Evolutionary conservation across 2,113 vertebrate genomes (phyloP), one percentile per base, ranked within the genome.

Genomic region (Onychostoma macrolepis): DNA sequence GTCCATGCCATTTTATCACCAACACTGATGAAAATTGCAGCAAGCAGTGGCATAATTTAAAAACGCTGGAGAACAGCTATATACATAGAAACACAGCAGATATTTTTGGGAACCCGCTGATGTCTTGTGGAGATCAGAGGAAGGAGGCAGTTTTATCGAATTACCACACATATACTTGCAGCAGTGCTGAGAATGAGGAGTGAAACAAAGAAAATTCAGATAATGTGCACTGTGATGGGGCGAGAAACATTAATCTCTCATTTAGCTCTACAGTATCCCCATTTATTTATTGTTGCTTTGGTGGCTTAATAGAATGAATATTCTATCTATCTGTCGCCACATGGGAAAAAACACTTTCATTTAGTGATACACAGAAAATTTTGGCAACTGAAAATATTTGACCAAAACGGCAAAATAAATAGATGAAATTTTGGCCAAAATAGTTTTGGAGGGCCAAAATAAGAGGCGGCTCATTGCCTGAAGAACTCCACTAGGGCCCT

Each of bases 1-100:
- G 79, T 28, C 36, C 24, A 26, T 69, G 48, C 30, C 58, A 88
- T 86, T 38, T 86, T 65, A 88, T 85, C 36, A 77, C 71, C 41
- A 43, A 56, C n/a, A 53, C 50, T 61, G 24, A 69, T 48, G 58
- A 12, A 87, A 74, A 76, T 72, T 30, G 36, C 12, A 74, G 65
- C 48, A 76, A 79, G 36, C 38, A 48, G 80, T 41, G 77, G 28
- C 5, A 33, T 41, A 28, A 30, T 78, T 78, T 79, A 67, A 74
- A 82, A 53, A 15, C 0, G 36, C 17, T 24, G 50, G 6, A 19
- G 61, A 87, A 43, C 26, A 38, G 26, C 2, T 78, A 30, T 71
- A 38, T 83, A 50, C 56, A 36, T 11, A 48, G 61, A 83, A 58
- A 75, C 53, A 21, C 26, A 24, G 33, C 26, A 71, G 75, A 74